A percentile compares a stretch with the other conserved stretches of the same genome.
Evolutionary conservation across 2,113 vertebrate species (phyloP).

Genomic region (Periophthalmus modestus): DNA sequence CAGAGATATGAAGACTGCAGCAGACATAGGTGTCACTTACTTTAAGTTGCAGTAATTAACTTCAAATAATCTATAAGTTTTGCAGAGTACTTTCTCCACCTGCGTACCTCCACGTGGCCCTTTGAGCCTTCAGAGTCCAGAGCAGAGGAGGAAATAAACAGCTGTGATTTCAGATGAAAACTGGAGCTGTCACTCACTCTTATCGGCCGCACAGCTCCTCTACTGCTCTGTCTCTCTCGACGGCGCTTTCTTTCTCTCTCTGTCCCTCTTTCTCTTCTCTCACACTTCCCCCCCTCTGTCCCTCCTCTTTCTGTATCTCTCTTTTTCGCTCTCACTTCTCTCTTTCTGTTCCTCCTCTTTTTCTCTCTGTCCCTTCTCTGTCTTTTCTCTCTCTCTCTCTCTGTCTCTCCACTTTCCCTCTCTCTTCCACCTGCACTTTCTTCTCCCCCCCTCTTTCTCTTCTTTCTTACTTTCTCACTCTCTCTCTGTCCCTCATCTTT

Average conservation of each 20-base stretch:
- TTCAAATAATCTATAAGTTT: neutral
- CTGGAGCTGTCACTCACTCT: constrained; percentile 30
- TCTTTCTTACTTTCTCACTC: neutral
- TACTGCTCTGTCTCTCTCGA: neutral
- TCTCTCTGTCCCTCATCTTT: too few species aligned
- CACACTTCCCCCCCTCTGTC: too few species aligned
- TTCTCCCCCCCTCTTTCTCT: neutral
- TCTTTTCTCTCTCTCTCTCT: too few species aligned
- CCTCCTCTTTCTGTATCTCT: too few species aligned
- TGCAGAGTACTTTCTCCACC: neutral
- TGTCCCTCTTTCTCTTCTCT: neutral
- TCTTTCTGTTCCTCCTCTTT: too few species aligned
- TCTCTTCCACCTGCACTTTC: too few species aligned
- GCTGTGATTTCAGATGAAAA: constrained; percentile 24
- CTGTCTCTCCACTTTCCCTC: too few species aligned
- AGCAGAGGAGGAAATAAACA: constrained; percentile 7
- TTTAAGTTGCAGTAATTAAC: neutral
- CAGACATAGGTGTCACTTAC: neutral
- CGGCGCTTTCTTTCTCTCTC: too few species aligned
- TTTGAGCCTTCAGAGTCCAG: neutral
- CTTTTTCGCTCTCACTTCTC: neutral
- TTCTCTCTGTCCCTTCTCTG: too few species aligned
- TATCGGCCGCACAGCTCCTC: constrained; percentile 14
- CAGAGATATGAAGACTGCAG: neutral
- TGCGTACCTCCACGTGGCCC: neutral